These are phyloP conservation scores for Diplodus puntazzo DNA, from an alignment of 2,797 vertebrate species.

Conservation along the genomic window DNA sequence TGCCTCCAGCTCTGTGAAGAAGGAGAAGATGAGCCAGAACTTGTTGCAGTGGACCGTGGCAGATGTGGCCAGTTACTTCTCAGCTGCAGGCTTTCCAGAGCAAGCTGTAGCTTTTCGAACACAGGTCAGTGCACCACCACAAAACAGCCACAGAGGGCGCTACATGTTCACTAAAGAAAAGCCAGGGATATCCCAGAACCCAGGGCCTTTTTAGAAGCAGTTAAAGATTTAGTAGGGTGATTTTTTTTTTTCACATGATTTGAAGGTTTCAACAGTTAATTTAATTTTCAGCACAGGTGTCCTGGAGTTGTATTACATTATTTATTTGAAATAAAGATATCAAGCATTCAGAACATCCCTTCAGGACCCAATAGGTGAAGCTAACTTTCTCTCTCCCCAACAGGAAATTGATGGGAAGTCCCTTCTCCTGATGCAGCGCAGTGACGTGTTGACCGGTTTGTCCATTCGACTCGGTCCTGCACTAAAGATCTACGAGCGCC, in stretches of 20 bases:
- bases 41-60: slow-evolving; percentile 91
- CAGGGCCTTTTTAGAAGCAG: neutral
- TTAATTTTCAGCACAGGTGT: neutral
- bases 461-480: slow-evolving; percentile 94
- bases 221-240: too few species aligned
- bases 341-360: neutral
- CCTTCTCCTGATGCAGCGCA: slow-evolving; percentile 93
- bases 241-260: neutral
- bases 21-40: slow-evolving; percentile 87
- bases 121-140: slow-evolving; percentile 84
- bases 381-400: slow-evolving; percentile 12
- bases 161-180: slow-evolving; percentile 1
- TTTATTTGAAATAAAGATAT: neutral
- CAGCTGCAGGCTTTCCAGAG: slow-evolving; percentile 91
- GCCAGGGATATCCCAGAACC: neutral
- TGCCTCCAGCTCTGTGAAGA: slow-evolving; percentile 78
- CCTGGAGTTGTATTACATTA: neutral
- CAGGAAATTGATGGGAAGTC: slow-evolving; percentile 95
- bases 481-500: slow-evolving; percentile 95
- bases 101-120: slow-evolving; percentile 92
- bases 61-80: slow-evolving; percentile 93
- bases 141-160: slow-evolving; percentile 44
- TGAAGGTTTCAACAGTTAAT: neutral
- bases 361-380: neutral
- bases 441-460: slow-evolving; percentile 92